These are phyloP conservation scores for Pipistrellus nathusii DNA, from an alignment of 2,797 vertebrate genomes.

Conservation along the genomic window DNA sequence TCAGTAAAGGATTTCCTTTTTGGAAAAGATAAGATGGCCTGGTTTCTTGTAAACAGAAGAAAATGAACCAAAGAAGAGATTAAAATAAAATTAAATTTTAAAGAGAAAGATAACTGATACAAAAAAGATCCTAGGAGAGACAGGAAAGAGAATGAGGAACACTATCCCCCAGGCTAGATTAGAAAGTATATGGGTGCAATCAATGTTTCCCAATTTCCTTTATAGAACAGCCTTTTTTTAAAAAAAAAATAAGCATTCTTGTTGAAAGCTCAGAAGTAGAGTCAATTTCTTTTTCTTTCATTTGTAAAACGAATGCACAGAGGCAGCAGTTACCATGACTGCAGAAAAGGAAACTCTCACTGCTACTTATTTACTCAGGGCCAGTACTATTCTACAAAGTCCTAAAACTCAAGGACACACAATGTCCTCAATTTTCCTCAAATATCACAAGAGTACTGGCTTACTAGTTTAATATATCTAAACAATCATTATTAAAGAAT, in stretches of 20 bases:
- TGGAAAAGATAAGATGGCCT: background rate
- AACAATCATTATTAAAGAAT: slow-evolving; percentile 44
- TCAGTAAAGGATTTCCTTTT: background rate
- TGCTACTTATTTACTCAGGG: slow-evolving; percentile 58
- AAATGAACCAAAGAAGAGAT: background rate
- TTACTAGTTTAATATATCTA: slow-evolving; percentile 55
- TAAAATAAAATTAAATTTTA: slow-evolving; percentile 11
- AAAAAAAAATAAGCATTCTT: slow-evolving; percentile 29
- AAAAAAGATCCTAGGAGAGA: slow-evolving; percentile 37
- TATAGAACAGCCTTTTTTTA: slow-evolving; percentile 11
- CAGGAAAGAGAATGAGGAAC: slow-evolving; percentile 49
- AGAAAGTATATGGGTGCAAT: background rate
- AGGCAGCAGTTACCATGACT: slow-evolving; percentile 71
- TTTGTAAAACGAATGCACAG: slow-evolving; percentile 63
- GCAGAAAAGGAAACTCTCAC: slow-evolving; percentile 71
- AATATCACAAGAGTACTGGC: slow-evolving; percentile 45
- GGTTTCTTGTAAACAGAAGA: slow-evolving; percentile 21
- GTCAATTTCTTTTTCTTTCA: slow-evolving; percentile 49
- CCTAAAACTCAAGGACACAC: slow-evolving; percentile 62
- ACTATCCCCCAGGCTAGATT: slow-evolving; percentile 1
- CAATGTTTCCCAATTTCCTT: slow-evolving; percentile 56
- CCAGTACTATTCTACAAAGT: slow-evolving; percentile 50
- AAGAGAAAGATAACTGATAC: slow-evolving; percentile 31
- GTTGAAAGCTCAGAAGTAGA: slow-evolving; percentile 62
- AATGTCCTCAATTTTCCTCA: slow-evolving; percentile 59